Evolutionary conservation across 2,888 invertebrate genomes (phyloP).

Genomic region (Erebia aethiops): DNA sequence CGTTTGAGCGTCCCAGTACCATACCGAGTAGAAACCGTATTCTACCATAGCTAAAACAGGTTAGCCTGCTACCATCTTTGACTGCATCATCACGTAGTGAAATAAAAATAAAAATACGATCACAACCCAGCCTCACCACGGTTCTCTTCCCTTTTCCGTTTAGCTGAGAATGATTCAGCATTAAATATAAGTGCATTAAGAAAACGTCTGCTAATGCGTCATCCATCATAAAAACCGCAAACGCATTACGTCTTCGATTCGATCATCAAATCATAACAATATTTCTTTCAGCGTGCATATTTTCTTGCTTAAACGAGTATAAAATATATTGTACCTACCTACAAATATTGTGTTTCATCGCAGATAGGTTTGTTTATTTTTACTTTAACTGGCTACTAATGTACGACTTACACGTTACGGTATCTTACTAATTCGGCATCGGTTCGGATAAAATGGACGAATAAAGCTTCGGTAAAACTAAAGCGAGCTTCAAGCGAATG

Average conservation of each 20-base stretch:
- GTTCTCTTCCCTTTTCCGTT: too few species aligned
- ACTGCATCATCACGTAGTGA: too few species aligned
- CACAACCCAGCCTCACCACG: too few species aligned
- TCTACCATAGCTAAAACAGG: too few species aligned
- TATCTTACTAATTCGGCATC: not conserved
- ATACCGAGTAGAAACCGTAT: too few species aligned
- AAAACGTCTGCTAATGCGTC: not conserved
- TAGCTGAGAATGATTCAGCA: not conserved
- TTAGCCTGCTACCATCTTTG: too few species aligned
- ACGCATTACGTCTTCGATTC: not conserved
- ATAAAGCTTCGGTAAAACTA: too few species aligned
- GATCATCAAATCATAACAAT: not conserved
- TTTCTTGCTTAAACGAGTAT: not conserved
- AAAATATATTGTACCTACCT: too few species aligned
- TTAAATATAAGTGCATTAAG: not conserved
- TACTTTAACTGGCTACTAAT: not conserved
- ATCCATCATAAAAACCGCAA: not conserved
- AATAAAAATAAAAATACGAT: too few species aligned
- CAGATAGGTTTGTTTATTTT: not conserved
- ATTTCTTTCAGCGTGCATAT: not conserved
- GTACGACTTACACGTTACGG: not conserved
- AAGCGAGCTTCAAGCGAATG: too few species aligned
- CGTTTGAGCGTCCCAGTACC: too few species aligned
- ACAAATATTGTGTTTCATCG: constrained; percentile 5
- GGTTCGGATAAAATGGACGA: too few species aligned